Evolutionary conservation across 2,888 invertebrate species (phyloP), one percentile per base, ranked within the genome.

Genomic region (Ennomos erosarius): DNA sequence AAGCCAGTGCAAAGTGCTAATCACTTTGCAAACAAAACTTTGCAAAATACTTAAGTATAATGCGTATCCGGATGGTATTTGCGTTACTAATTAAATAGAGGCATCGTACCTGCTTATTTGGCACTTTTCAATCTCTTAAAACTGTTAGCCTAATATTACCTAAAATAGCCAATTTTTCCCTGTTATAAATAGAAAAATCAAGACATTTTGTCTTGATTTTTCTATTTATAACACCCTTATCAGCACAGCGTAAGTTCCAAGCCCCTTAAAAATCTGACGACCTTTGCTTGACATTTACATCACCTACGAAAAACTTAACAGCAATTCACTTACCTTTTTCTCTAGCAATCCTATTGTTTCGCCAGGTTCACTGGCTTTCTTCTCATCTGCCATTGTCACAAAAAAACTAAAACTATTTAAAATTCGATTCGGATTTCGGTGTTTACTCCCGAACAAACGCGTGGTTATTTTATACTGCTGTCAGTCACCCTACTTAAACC

Each of bases 331-430:
- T 72, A 91, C 91, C 87, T 89, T 90, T 73, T 85, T 85, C 13
- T 90, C 87, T 43, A 92, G 73, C 26, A 92, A 70, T 53, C 84
- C 82, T 45, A 91, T 87, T 5, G 81, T 90, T 69, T 92, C 91
- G 0, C 81, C 81, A 0, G 82, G 77, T 61, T 83, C 79, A 26
- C 62, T 56, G 51, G 65, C 60, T 59, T 76, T 78, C 49, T 81
- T 87, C 10, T 63, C 57, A 26, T 82, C 84, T 1, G 73, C 61
- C 88, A 91, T 92, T 70, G 69, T 78, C 52, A 58, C 64, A 67
- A 42, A 51, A 51, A 56, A 39, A 55, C 26, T 55, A 64, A 58
- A 45, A 11, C 54, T 59, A 56, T 64, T 62, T 46, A 49, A 62
- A 55, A 62, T 58, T 33, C 57, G 47, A 58, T 56, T 38, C 55